These are phyloP conservation scores for Drosophila sucinea DNA, from an alignment of 1,140 invertebrate species.

Conservation along the genomic window DNA sequence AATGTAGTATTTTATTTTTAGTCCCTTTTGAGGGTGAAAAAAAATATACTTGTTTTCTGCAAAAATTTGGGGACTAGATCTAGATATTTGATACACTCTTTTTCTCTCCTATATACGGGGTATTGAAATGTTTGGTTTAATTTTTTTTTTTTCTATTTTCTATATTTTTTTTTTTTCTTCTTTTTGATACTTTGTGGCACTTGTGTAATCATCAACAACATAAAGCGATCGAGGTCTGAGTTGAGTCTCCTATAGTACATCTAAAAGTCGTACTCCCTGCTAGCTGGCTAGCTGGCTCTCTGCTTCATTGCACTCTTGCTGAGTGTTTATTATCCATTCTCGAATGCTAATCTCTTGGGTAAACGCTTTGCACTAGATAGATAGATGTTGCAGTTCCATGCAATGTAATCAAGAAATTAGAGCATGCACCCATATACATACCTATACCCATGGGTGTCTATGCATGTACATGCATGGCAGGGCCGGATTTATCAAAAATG, in stretches of 20 bases:
- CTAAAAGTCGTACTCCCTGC: too few species aligned
- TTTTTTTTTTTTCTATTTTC: neutral
- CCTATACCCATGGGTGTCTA: neutral
- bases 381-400: slow-evolving; percentile 29
- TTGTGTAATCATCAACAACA: slow-evolving; percentile 72
- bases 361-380: slow-evolving; percentile 47
- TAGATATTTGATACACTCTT: neutral
- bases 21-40: too few species aligned
- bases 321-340: slow-evolving; percentile 50
- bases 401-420: slow-evolving; percentile 78
- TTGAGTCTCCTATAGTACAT: too few species aligned
- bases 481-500: too few species aligned
- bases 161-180: slow-evolving; percentile 11
- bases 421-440: slow-evolving; percentile 35
- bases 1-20: too few species aligned
- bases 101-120: neutral
- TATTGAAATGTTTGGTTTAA: slow-evolving; percentile 38
- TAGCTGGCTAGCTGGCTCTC: neutral
- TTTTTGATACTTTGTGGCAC: slow-evolving; percentile 51
- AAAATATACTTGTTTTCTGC: too few species aligned
- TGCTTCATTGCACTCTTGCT: slow-evolving; percentile 41
- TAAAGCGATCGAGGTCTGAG: slow-evolving; percentile 30
- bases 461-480: slow-evolving; percentile 7
- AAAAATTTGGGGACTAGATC: too few species aligned
- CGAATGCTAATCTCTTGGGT: slow-evolving; percentile 63